These are phyloP conservation scores for Tetranychus truncatus DNA, from an alignment of 2,888 invertebrate species.

Conservation along the genomic window DNA sequence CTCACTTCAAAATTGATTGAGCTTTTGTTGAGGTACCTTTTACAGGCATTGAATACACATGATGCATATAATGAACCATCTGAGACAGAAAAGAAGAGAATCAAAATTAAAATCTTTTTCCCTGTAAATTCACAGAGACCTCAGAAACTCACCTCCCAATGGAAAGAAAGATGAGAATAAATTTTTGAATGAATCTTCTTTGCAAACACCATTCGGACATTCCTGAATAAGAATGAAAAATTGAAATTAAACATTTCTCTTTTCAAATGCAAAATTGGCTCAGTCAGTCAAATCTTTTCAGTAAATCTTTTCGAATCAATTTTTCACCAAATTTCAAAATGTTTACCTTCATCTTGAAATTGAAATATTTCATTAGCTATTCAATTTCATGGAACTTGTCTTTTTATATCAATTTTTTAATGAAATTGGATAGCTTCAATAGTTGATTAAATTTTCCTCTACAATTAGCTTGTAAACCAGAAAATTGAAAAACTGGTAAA, in stretches of 20 bases:
- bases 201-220: constrained; percentile 10
- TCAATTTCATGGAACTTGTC: no score
- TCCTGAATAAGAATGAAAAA: constrained; percentile 2
- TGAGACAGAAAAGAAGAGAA: not conserved
- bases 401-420: no score
- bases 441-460: no score
- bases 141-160: constrained; percentile 1
- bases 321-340: no score
- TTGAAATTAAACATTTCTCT: not conserved
- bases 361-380: no score
- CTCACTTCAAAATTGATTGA: constrained; percentile 7
- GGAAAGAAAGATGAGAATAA: constrained; percentile 7
- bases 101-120: not conserved
- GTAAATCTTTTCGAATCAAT: no score
- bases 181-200: constrained; percentile 7
- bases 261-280: not conserved
- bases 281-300: no score
- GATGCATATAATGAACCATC: constrained; percentile 3
- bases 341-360: no score
- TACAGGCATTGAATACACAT: constrained; percentile 2
- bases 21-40: not conserved
- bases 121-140: not conserved
- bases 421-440: no score
- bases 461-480: no score
- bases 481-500: no score